Percentiles rank a stretch among this genome's conserved stretches.
These are phyloP conservation scores for Urocolius indicus DNA, from an alignment of 2,113 vertebrate genomes.

Conservation along the genomic window DNA sequence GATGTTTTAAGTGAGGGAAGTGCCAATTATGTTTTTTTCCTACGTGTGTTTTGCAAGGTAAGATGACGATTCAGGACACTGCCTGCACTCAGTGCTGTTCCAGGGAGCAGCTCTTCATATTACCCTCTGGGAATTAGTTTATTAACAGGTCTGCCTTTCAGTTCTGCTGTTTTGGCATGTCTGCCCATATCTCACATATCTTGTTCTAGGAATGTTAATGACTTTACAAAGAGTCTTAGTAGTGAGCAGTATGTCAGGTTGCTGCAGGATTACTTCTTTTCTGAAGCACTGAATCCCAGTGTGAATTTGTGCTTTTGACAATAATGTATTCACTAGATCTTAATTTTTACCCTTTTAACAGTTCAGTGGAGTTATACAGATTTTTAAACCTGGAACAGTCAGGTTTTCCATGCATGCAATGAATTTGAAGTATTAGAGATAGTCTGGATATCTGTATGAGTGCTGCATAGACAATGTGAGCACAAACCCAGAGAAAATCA, in stretches of 20 bases:
- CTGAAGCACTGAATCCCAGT: neutral
- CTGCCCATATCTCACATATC: neutral
- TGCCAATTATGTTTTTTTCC: neutral
- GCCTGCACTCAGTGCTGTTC: fast-evolving
- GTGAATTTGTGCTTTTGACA: neutral
- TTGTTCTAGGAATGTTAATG: neutral
- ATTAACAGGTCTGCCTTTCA: neutral
- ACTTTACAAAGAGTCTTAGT: neutral
- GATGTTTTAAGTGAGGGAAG: neutral
- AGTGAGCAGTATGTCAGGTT: neutral
- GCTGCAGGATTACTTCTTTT: neutral
- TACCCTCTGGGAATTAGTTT: neutral
- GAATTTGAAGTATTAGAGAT: neutral
- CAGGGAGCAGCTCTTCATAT: neutral
- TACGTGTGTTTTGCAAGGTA: neutral
- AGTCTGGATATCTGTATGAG: neutral
- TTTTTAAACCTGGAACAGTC: neutral
- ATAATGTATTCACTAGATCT: neutral
- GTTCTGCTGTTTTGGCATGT: neutral
- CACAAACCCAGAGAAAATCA: neutral
- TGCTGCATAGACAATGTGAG: fast-evolving
- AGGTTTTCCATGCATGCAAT: neutral
- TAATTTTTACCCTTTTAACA: neutral
- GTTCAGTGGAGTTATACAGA: neutral
- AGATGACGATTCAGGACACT: neutral